Evolutionary conservation across 2,113 vertebrate species (phyloP).

Genomic region (Cyprinus carpio): DNA sequence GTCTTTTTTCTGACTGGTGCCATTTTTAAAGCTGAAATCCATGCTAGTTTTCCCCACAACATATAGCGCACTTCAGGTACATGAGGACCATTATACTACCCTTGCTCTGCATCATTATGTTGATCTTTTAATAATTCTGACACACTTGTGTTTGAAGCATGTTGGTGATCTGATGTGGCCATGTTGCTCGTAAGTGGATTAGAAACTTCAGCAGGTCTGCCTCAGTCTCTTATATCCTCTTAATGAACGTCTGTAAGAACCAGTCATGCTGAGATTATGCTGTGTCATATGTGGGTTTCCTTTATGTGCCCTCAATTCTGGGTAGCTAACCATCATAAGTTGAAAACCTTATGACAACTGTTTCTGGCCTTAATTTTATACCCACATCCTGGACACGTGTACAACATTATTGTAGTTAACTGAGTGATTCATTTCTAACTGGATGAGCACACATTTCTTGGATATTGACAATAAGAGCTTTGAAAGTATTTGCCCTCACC

Average conservation of each 20-base stretch:
- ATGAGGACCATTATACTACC: not conserved
- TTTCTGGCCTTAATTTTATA: not conserved
- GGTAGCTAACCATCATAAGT: not conserved
- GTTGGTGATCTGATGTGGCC: not conserved
- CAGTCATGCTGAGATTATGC: not conserved
- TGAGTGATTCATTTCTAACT: not conserved
- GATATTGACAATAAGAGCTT: too few species aligned
- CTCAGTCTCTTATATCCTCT: constrained; percentile 10
- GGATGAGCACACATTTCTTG: not conserved
- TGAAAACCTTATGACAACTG: not conserved
- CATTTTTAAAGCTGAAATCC: too few species aligned
- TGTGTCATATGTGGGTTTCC: not conserved
- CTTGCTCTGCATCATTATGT: not conserved
- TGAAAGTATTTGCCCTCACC: too few species aligned
- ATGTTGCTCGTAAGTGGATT: constrained; percentile 20
- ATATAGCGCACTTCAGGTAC: not conserved
- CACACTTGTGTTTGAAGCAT: not conserved
- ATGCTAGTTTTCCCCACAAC: not conserved
- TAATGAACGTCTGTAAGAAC: not conserved
- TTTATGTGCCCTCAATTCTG: not conserved
- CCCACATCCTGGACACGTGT: not conserved
- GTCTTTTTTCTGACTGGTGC: not conserved
- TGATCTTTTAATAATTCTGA: not conserved
- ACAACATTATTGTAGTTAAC: not conserved
- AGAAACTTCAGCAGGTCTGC: not conserved